A percentile compares a stretch with the other conserved stretches of the same genome.
Conservation (phyloP, 2,888 invertebrate genomes). For the Linhomoeus sp. region DNA sequence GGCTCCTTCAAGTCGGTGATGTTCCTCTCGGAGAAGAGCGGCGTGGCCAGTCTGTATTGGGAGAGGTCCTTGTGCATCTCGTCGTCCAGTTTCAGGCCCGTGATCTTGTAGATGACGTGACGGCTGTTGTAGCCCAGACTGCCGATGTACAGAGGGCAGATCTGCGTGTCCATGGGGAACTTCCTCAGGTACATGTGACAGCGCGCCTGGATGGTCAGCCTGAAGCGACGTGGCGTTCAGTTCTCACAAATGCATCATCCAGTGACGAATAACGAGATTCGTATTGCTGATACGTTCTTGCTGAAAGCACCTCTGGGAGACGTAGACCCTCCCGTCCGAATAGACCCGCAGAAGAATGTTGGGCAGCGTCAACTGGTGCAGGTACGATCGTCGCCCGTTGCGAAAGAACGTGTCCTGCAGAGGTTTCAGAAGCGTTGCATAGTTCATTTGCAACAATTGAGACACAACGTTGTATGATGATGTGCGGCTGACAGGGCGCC, state of each 20-base stretch:
- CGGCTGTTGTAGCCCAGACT: constrained; percentile 49
- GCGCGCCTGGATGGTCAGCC: constrained; percentile 58
- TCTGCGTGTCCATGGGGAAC: constrained; percentile 56
- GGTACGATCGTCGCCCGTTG: constrained; percentile 78
- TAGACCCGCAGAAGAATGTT: constrained; percentile 74
- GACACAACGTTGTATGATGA: constrained; percentile 32
- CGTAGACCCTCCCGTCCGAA: constrained; percentile 70
- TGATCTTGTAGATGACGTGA: constrained; percentile 67
- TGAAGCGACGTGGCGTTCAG: constrained; percentile 27
- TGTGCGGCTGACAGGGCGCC: constrained; percentile 89
- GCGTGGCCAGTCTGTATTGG: constrained; percentile 60
- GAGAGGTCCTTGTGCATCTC: constrained; percentile 75
- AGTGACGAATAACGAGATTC: too few relatives aligned
- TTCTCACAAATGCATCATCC: too few relatives aligned
- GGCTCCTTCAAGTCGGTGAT: constrained; percentile 12
- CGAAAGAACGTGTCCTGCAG: not conserved
- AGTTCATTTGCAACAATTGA: too few relatives aligned
- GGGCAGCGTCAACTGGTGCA: constrained; percentile 89
- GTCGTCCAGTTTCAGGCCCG: constrained; percentile 49
- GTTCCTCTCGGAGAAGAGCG: constrained; percentile 17
- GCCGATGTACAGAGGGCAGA: constrained; percentile 18
- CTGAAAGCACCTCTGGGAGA: constrained; percentile 90
- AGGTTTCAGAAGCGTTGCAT: too few relatives aligned
- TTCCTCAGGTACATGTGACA: constrained; percentile 65
- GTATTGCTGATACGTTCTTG: too few relatives aligned